Evolutionary conservation across 2,888 invertebrate species (phyloP), one percentile per base, ranked within the genome.

Genomic region (Drosophila phalerata): DNA sequence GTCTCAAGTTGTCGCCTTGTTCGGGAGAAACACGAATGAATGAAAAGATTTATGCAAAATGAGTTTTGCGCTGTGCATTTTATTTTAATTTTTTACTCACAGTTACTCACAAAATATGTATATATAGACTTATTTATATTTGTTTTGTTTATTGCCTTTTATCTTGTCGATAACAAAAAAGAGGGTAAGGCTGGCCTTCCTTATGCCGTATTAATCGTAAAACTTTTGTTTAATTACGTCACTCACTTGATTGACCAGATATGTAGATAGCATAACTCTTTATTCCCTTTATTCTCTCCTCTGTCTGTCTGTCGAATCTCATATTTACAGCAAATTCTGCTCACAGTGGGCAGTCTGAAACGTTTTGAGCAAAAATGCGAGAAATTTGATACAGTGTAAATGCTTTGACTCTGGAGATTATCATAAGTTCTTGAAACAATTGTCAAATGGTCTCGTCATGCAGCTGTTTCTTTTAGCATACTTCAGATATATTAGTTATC

Each of bases 21-120:
- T 55, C 37, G 51, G 48, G 48, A 51, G 9, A 15, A 37, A 17
- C 9, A 45, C 52, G 56, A 53, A 71, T 76, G 65, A 73, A 77
- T 71, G 67, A 67, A 73, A 86, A 74, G 77, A 88, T 87, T 80
- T 89, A 85, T 89, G 85, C 88, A 80, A 77, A 85, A 79, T 68
- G 58, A 55, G 68, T 70, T 70, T 77, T 53, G 56, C 45, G 22
- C 40, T 70, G 51, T 72, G 61, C 55, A 49, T 62, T 51, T 68
- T 13, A 51, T 71, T 57, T 56, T 61, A 37, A 45, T 60, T 58
- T 55, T 69, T 51, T 58, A 53, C 43, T 40, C 47, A 52, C 45
- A 25, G 25, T 57, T 43, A 47, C 57, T 47, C 47, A 57, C 47
- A 28, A 40, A 40, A 11, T 38, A 69, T 40, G 48, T 57, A 47